Conservation (phyloP, 2,797 vertebrate genomes). For the Chaetodon trifasciatus region DNA sequence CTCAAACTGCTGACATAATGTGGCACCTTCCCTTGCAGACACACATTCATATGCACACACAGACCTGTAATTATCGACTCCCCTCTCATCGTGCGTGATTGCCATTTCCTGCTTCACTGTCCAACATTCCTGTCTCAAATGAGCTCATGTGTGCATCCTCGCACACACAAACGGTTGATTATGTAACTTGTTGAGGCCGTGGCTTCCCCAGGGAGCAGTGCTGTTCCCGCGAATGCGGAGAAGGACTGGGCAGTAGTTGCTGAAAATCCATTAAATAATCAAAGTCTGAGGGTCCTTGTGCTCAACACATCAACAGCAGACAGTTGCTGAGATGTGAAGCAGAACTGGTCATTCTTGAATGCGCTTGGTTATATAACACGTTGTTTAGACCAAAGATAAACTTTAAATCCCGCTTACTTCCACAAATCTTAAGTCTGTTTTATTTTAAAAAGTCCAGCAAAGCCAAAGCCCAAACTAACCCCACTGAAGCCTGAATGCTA, state of each 20-base stretch:
- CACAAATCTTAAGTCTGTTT: constrained; percentile 31
- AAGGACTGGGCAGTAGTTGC: constrained; percentile 29
- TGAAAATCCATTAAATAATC: constrained; percentile 43
- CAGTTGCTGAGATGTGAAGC: constrained; percentile 4
- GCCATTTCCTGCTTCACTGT: constrained; percentile 71
- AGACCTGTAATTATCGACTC: constrained; percentile 47
- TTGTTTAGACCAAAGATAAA: constrained; percentile 33
- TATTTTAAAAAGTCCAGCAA: constrained; percentile 17
- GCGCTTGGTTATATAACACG: constrained; percentile 12
- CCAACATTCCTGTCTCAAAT: constrained; percentile 59
- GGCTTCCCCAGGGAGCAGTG: constrained; percentile 12
- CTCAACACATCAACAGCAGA: constrained; percentile 1
- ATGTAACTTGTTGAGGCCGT: constrained; percentile 31
- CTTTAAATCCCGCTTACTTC: not conserved
- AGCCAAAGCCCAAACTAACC: constrained; percentile 17
- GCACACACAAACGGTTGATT: not conserved
- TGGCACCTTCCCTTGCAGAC: constrained; percentile 6
- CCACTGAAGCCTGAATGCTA: not conserved
- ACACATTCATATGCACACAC: constrained; percentile 30
- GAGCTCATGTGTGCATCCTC: constrained; percentile 33
- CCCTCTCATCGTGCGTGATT: constrained; percentile 63
- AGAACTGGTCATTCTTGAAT: not conserved
- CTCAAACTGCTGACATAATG: constrained; percentile 23
- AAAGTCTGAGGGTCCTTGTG: constrained; percentile 13
- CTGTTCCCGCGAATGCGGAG: constrained; percentile 39